Evolutionary conservation across 2,797 vertebrate species (phyloP), one percentile per base, ranked within the genome.

Genomic region (Myiotriccus ornatus): DNA sequence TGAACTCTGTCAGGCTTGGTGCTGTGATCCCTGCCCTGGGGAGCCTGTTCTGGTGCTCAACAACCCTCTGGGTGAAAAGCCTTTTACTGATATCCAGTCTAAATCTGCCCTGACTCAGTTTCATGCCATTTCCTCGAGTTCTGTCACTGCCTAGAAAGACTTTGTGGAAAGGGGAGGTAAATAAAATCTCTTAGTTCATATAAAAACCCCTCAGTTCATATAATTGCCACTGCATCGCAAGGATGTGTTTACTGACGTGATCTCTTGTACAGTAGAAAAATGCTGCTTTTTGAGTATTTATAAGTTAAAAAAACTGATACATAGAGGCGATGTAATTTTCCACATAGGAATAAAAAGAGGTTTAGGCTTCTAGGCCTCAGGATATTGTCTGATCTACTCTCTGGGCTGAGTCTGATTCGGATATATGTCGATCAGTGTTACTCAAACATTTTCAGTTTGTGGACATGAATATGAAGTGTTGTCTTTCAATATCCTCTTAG

Each of bases 221-320:
- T 23, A 47, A 47, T 39, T 71, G 24, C 37, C 13, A 0, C 8
- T 59, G 19, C 30, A 30, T 24, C 39, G 14, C 43, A 90, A 10
- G 21, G 57, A 27, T 4, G 4, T 17, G 9, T 69, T 94, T 75
- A 55, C 50, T 34, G 39, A n/a, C 25, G 18, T 0, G 0, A 6
- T 47, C 15, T 55, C 53, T 23, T 53, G 43, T 30, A 28, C 70
- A n/a, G 17, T n/a, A 70, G 49, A 73, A 89, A 93, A 90, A 74
- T 63, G 10, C 15, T 30, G 12, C 10, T n/a, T 13, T 84, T 70
- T 84, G 24, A 10, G 14, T 77, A 90, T 81, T 78, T 62, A 7
- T 56, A 65, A 84, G 28, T 57, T 22, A 39, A 52, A 84, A 84
- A 24, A 64, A 52, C 7, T 0, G 18, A 52, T 81, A 82, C 1